Conservation (phyloP, 2,113 vertebrate genomes). For the Eulacestoma nigropectus region DNA sequence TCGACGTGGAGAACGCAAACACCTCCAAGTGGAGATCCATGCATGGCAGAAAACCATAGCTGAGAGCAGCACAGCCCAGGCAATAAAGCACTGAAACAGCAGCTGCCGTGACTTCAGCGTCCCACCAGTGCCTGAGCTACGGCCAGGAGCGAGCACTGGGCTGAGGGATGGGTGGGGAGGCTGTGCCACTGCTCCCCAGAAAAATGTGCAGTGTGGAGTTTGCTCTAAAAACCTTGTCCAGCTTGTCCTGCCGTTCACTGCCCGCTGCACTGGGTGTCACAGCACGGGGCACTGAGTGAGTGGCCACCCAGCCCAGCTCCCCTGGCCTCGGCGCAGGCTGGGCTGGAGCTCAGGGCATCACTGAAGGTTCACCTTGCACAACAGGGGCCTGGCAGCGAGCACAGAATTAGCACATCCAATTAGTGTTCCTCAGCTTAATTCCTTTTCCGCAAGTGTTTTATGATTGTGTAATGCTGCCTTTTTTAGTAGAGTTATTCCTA, state of each 20-base stretch:
- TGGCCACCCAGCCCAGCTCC: neutral
- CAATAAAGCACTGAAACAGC: neutral
- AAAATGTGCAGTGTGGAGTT: accelerated
- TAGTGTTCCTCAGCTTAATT: neutral
- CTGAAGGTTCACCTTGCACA: neutral
- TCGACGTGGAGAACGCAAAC: neutral
- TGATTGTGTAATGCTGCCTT: neutral
- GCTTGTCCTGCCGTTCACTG: neutral
- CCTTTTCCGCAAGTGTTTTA: neutral
- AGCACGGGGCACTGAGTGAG: accelerated
- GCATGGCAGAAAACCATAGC: accelerated
- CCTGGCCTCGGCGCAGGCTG: neutral
- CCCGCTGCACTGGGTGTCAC: neutral
- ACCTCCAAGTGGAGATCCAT: slow-evolving; percentile 9
- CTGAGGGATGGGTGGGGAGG: accelerated
- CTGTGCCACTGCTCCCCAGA: neutral
- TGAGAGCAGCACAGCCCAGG: neutral
- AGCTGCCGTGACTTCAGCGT: accelerated
- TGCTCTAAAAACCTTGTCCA: neutral
- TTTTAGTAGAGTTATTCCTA: neutral
- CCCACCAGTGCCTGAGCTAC: accelerated
- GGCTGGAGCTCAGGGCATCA: neutral
- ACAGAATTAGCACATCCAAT: slow-evolving; percentile 28
- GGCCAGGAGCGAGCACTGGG: accelerated
- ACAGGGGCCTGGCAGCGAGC: accelerated